Evolutionary conservation across 2,797 vertebrate species (phyloP), one percentile per base, ranked within the genome.

Genomic region (Epinephelus coioides): DNA sequence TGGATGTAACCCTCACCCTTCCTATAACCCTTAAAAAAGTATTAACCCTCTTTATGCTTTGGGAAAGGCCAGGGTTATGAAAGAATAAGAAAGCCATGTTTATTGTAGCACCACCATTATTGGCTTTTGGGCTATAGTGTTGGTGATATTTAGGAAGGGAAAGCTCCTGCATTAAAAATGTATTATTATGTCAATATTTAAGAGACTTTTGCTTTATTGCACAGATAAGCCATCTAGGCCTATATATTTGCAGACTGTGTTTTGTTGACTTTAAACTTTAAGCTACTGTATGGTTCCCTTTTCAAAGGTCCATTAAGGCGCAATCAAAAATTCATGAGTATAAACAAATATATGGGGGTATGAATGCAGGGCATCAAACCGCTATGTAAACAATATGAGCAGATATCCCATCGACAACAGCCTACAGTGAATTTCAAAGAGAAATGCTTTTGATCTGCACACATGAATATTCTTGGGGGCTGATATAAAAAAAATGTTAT

Each of bases 271-370:
- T 70, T 11, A 73, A 57, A 77, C 61, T 67, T 82, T 21, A 19
- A 70, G 46, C 49, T 5, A 30, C 34, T 34, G 25, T 12, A 18
- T 1, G 27, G 38, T 51, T 79, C 18, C 0, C 67, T 82, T 82
- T 86, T 70, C 38, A 76, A 64, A 81, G 50, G 8, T 69, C 61
- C 70, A 88, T 86, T 76, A 69, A 54, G 40, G 25, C 5, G 8
- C 21, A 57, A 85, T 88, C 2, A 88, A 91, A 81, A 63, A 78
- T 85, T 62, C 12, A 88, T 76, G 61, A 78, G 34, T 40, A 43
- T 54, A 79, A 69, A 73, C 56, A 77, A 73, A 86, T 66, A 84
- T 19, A 57, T 23, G 3, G 17, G 18, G 30, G 43, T 8, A 54
- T 76, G 34, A 63, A 71, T 8, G 17, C n/a, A 53, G 50, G n/a